These are phyloP conservation scores for Autographa gamma DNA, from an alignment of 2,888 invertebrate species.

Conservation along the genomic window DNA sequence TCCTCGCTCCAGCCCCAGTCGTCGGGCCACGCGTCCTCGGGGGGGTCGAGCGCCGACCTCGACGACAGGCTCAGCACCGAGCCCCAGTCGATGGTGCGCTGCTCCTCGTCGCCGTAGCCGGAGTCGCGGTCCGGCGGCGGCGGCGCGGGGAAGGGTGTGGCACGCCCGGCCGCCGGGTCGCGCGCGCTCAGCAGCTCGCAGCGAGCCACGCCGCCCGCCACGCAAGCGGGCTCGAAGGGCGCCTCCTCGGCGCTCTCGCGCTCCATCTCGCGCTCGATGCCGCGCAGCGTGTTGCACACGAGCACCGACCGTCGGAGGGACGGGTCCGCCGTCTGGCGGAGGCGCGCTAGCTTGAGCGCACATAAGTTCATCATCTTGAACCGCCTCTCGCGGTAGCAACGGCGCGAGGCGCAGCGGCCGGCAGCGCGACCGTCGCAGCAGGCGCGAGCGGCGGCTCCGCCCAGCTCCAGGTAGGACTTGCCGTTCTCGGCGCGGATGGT, in stretches of 20 bases:
- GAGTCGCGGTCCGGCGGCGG: slow-evolving; percentile 91
- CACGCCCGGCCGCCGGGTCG: slow-evolving; percentile 88
- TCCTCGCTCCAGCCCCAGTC: slow-evolving; percentile 91
- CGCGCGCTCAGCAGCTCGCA: slow-evolving; percentile 88
- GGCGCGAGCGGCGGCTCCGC: slow-evolving; percentile 93
- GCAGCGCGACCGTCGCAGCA: slow-evolving; percentile 93
- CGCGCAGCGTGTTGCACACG: slow-evolving; percentile 97
- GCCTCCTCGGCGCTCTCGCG: slow-evolving; percentile 89
- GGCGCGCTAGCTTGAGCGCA: slow-evolving; percentile 96
- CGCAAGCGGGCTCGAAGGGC: slow-evolving; percentile 84
- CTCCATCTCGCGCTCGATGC: slow-evolving; percentile 97
- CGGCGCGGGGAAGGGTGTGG: slow-evolving; percentile 91
- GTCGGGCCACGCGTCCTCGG: slow-evolving; percentile 93
- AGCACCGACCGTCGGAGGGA: slow-evolving; percentile 96
- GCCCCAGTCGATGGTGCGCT: slow-evolving; percentile 96
- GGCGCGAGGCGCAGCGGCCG: slow-evolving; percentile 93
- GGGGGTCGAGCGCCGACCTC: slow-evolving; percentile 95
- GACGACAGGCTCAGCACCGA: slow-evolving; percentile 96
- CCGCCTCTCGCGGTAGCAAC: slow-evolving; percentile 95
- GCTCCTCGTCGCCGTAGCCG: slow-evolving; percentile 93
- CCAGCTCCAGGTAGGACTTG: slow-evolving; percentile 96
- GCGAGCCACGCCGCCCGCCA: slow-evolving; percentile 87
- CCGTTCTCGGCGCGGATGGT: slow-evolving; percentile 97
- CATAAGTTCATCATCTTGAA: slow-evolving; percentile 97
- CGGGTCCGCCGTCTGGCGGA: slow-evolving; percentile 96